A percentile compares a stretch with the other conserved stretches of the same genome.
Evolutionary conservation across 2,113 vertebrate species (phyloP).

Genomic region (Macrotus californicus): DNA sequence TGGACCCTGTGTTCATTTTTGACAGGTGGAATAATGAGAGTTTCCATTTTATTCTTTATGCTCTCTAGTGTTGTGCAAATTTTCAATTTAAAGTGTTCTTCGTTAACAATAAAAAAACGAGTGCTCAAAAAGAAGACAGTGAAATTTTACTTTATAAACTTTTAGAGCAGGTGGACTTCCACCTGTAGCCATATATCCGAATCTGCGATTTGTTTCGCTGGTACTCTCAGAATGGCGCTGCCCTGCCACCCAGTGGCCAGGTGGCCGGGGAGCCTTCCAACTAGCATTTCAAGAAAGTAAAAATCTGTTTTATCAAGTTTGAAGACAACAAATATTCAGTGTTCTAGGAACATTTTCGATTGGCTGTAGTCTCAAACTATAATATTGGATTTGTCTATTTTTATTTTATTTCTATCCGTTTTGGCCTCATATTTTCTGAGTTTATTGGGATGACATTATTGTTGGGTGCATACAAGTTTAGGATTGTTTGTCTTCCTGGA

Average conservation of each 20-base stretch:
- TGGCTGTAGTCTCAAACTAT: background rate
- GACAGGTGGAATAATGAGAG: background rate
- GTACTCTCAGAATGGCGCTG: background rate
- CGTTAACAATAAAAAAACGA: background rate
- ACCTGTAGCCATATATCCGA: background rate
- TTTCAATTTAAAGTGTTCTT: background rate
- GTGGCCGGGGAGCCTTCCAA: background rate
- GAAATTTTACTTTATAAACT: background rate
- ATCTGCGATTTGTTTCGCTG: background rate
- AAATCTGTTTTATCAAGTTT: background rate
- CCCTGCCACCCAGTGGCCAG: conserved; percentile 39
- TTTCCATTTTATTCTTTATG: background rate
- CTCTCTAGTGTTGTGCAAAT: background rate
- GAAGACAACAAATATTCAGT: background rate
- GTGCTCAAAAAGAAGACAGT: background rate
- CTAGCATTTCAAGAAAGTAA: background rate
- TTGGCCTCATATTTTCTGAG: background rate
- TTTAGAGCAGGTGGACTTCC: background rate
- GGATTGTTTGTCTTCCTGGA: background rate
- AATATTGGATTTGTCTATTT: background rate
- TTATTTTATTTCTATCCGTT: background rate
- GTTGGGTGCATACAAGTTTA: background rate
- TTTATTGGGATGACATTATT: background rate
- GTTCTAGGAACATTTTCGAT: background rate
- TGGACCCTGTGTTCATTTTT: background rate